phyloP scores from a whole-genome alignment of 2,888 invertebrate species.

The Coronaproctus castanopsis region DNA sequence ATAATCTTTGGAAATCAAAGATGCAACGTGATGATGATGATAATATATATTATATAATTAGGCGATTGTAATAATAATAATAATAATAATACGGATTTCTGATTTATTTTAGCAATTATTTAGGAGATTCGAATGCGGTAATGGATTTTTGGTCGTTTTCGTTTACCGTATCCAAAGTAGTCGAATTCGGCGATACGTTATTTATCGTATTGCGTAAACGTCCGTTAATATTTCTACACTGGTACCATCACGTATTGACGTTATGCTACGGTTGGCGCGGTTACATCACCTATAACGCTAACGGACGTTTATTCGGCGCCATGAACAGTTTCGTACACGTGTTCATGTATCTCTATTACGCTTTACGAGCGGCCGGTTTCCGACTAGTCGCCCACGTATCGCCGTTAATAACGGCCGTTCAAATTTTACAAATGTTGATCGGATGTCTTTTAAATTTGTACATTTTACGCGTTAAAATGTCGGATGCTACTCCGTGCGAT shows the following conservation, averaged over 20 bases:
- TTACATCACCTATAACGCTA: conserved; percentile 70
- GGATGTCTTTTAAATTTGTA: conserved; percentile 80
- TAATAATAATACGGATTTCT: too few species aligned
- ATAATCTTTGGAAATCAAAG: too few species aligned
- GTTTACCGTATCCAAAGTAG: conserved; percentile 89
- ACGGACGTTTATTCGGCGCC: conserved; percentile 79
- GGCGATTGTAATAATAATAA: too few species aligned
- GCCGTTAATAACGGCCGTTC: conserved; percentile 78
- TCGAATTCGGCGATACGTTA: conserved; percentile 86
- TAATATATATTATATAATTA: too few species aligned
- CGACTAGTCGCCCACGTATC: conserved; percentile 64
- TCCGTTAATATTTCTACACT: conserved; percentile 81
- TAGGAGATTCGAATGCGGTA: conserved; percentile 74
- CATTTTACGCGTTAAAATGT: conserved; percentile 50
- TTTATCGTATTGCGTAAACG: conserved; percentile 85
- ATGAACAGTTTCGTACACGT: conserved; percentile 86
- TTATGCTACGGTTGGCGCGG: conserved; percentile 85
- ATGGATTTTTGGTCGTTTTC: conserved; percentile 95
- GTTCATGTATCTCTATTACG: conserved; percentile 82
- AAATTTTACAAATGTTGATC: conserved; percentile 81
- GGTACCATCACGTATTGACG: conserved; percentile 93
- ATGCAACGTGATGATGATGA: too few species aligned
- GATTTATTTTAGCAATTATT: too few species aligned
- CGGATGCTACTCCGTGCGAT: conserved; percentile 50
- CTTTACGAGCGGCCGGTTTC: conserved; percentile 62